Evolutionary conservation across 1,140 invertebrate genomes (phyloP), one percentile per base, ranked within the genome.

Genomic region (Cherax quadricarinatus): DNA sequence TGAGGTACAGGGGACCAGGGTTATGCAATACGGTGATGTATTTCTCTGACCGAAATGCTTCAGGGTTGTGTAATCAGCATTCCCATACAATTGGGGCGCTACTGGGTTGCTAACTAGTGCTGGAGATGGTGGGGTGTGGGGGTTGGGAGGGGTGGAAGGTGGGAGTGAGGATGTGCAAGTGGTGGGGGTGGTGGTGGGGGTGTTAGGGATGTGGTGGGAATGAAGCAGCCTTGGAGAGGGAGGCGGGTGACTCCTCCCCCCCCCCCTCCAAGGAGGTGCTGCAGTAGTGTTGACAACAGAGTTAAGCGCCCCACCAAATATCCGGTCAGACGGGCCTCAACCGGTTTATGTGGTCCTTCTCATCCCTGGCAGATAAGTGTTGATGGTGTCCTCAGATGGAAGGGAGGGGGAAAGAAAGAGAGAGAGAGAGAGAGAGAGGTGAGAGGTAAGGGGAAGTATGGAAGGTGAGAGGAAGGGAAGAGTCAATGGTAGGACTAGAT

Each of bases 231-330:
- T 7, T 57, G 53, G 70, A 1, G 6, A 24, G 70, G n/a, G 70
- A 5, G 62, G 62, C 62, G 10, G 16, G 16, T 5, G n/a, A 6
- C 79, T 21, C 9, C 16, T 21, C 12, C 48, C 51, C 9, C 16
- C 53, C 12, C 48, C 9, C 80, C 30, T 2, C 30, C 30, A 41
- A 41, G 30, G 30, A 41, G 30, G 30, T 41, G 30, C 30, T 41
- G 30, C 30, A 41, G 41, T 53, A 88, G 86, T 88, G 86, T 88
- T 88, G 86, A 88, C 86, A 53, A 16, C 30, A 21, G 78, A 53
- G 73, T 88, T 88, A 80, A 80, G 75, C 78, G 57, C 41, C 12
- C 49, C 41, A 57, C 86, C 86, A 88, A 87, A 88, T 80, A 88
- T 88, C 86, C 75, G 86, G 86, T 57, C 49, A 30, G 51, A 14